Percentiles rank a stretch among this genome's conserved stretches.
These are phyloP conservation scores for Sorex fumeus DNA, from an alignment of 2,113 vertebrate genomes.

Conservation along the genomic window DNA sequence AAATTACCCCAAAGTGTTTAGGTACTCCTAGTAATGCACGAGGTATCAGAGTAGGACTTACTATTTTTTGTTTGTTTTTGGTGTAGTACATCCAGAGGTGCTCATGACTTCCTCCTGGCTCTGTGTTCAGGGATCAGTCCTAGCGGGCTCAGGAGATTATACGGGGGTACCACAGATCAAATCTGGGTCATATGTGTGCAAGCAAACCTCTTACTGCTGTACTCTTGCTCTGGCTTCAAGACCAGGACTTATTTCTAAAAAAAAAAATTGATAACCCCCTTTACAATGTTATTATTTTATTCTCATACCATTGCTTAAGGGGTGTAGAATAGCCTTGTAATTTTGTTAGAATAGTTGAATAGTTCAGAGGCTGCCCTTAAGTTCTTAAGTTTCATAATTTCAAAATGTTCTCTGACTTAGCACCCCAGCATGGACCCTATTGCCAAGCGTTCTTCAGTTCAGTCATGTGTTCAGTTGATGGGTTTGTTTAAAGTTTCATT, in stretches of 20 bases:
- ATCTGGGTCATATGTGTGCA: no score
- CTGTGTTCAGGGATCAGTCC: no score
- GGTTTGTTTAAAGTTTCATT: constrained; percentile 16
- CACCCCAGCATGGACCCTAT: neutral
- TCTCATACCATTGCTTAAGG: constrained; percentile 29
- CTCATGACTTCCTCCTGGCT: no score
- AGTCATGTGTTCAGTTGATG: neutral
- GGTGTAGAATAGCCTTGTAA: constrained; percentile 13
- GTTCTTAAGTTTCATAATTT: neutral
- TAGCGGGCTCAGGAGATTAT: no score
- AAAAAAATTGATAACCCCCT: neutral
- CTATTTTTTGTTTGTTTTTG: neutral
- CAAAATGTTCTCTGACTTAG: neutral
- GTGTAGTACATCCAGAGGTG: no score
- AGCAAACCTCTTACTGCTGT: no score
- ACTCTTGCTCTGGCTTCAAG: no score
- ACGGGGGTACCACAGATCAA: no score
- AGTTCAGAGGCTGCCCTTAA: neutral
- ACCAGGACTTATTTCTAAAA: neutral
- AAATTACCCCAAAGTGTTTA: neutral
- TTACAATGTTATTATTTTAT: constrained; percentile 46
- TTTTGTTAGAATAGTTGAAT: neutral
- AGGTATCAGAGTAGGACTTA: neutral
- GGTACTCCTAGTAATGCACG: neutral
- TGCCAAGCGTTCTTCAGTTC: neutral